Evolutionary conservation across 2,888 invertebrate species (phyloP).

Genomic region (Euplagia quadripunctaria): DNA sequence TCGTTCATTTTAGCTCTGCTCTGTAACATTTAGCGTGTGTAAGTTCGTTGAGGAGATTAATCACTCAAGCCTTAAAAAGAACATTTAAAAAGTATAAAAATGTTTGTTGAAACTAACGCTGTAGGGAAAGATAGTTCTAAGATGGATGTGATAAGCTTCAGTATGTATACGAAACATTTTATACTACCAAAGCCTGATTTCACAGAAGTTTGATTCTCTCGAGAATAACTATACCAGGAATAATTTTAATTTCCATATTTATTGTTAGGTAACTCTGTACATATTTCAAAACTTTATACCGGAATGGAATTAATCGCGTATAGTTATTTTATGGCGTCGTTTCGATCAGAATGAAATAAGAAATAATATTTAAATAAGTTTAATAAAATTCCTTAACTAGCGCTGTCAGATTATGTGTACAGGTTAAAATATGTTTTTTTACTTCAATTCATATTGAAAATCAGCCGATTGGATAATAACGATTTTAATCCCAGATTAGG

Average conservation of each 20-base stretch:
- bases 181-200: neutral
- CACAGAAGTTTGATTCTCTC: neutral
- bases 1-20: slow-evolving; percentile 31
- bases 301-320: neutral
- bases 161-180: too few relatives aligned
- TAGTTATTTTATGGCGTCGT: neutral
- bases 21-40: slow-evolving; percentile 39
- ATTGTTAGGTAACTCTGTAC: neutral
- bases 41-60: slow-evolving; percentile 33
- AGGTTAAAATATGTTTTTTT: too few relatives aligned
- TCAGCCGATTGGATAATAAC: too few relatives aligned
- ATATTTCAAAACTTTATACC: neutral
- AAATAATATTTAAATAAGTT: neutral
- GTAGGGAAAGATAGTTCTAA: neutral
- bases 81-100: slow-evolving; percentile 21
- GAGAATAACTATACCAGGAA: neutral
- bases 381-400: neutral
- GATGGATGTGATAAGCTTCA: neutral
- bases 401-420: too few relatives aligned
- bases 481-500: too few relatives aligned
- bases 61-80: slow-evolving; percentile 22
- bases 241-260: neutral
- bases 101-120: neutral
- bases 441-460: too few relatives aligned
- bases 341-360: neutral